A percentile compares a stretch with the other conserved stretches of the same genome.
Conservation (phyloP, 2,797 vertebrate species). For the Lithobates sylvaticus region DNA sequence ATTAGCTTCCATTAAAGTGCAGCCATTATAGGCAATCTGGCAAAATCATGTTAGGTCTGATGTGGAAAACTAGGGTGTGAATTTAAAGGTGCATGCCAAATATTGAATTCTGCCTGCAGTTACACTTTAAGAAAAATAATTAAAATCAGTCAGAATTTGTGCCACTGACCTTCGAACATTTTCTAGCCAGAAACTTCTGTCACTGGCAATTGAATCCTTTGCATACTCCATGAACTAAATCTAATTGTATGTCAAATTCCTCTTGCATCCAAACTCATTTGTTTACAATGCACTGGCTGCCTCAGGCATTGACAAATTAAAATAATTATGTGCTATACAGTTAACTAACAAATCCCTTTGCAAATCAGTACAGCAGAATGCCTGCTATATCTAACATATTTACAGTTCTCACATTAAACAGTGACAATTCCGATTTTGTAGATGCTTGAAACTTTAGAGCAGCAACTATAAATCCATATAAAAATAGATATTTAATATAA, state of each 20-base stretch:
- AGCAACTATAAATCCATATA: neutral
- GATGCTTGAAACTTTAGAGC: neutral
- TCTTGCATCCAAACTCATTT: constrained; percentile 16
- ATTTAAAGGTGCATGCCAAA: too few relatives aligned
- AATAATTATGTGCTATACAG: constrained; percentile 22
- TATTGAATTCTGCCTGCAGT: too few relatives aligned
- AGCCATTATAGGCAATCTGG: too few relatives aligned
- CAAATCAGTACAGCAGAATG: constrained; percentile 14
- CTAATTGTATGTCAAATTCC: constrained; percentile 23
- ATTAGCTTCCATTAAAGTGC: too few relatives aligned
- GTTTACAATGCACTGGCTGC: constrained; percentile 26
- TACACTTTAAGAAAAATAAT: too few relatives aligned
- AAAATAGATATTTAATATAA: neutral
- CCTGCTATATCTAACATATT: constrained; percentile 28
- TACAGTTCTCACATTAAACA: constrained; percentile 5
- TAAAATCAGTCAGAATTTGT: neutral
- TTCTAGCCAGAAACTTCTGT: neutral
- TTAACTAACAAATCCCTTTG: constrained; percentile 42
- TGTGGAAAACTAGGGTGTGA: too few relatives aligned
- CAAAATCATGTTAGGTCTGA: too few relatives aligned
- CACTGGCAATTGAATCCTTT: neutral
- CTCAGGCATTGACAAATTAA: constrained; percentile 31
- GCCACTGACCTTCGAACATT: neutral
- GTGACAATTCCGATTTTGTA: constrained; percentile 17
- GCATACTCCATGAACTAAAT: constrained; percentile 13